phyloP scores from a whole-genome alignment of 2,888 invertebrate genomes.

The Chydorus sphaericus region DNA sequence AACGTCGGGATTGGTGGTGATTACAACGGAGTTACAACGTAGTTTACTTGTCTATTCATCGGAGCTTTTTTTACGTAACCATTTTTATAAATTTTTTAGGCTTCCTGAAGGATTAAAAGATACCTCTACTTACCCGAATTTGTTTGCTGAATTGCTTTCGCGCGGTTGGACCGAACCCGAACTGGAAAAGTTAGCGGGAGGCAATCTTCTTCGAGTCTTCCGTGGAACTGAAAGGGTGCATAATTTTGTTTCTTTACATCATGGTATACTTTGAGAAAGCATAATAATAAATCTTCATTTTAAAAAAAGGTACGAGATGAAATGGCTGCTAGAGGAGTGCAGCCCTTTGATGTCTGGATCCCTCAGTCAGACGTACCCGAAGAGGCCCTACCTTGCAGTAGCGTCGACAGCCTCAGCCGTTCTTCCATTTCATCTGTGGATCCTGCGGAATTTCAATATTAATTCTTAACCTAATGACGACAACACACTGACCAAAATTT shows the following conservation, averaged over 20 bases:
- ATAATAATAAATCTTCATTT: not conserved
- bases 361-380: conserved; percentile 38
- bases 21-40: conserved; percentile 23
- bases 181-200: conserved; percentile 32
- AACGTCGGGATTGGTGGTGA: conserved; percentile 24
- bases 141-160: conserved; percentile 45
- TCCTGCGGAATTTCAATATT: no score
- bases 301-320: conserved; percentile 26
- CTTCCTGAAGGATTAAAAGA: conserved; percentile 38
- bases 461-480: no score
- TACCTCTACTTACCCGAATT: conserved; percentile 40
- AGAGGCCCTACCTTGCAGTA: conserved; percentile 26
- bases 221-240: not conserved
- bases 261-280: not conserved
- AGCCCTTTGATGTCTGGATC: conserved; percentile 13
- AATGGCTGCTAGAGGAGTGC: conserved; percentile 15
- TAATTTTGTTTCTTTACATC: not conserved
- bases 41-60: not conserved
- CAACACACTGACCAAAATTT: no score
- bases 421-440: no score
- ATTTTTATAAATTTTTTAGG: conserved; percentile 23
- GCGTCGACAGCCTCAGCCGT: no score
- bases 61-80: not conserved
- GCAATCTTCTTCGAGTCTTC: conserved; percentile 31
- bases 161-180: conserved; percentile 30